phyloP scores from a whole-genome alignment of 2,888 invertebrate species.

The Xanthorhoe designata region DNA sequence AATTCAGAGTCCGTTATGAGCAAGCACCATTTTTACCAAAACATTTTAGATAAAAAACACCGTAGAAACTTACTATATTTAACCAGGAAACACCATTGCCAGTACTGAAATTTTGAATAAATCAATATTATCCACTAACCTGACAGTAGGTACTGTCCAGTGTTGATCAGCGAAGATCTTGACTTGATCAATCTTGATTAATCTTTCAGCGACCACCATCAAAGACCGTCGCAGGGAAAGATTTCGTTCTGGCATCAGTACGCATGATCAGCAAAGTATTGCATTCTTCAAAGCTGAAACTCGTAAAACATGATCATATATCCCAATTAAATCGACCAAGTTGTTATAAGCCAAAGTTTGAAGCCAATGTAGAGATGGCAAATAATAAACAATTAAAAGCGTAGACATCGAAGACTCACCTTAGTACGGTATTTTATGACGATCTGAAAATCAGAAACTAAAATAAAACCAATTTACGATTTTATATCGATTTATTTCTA shows the following conservation, averaged over 20 bases:
- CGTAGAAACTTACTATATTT: not conserved
- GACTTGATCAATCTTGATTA: not conserved
- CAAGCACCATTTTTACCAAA: not conserved
- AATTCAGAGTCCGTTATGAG: not conserved
- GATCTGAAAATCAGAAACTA: constrained; percentile 18
- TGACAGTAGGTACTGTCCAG: not conserved
- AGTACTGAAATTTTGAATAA: not conserved
- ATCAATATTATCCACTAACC: not conserved
- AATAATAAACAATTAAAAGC: not conserved
- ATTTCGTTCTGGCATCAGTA: not conserved
- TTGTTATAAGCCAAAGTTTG: not conserved
- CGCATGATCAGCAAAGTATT: not conserved
- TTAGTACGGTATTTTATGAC: not conserved
- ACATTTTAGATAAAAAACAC: not conserved
- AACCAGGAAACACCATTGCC: not conserved
- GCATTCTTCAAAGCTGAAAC: constrained; percentile 27
- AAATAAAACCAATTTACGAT: constrained; percentile 16
- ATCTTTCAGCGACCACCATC: constrained; percentile 1
- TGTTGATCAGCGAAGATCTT: not conserved
- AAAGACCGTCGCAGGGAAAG: too few relatives aligned
- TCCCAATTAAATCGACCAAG: constrained; percentile 1
- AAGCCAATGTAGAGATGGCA: not conserved
- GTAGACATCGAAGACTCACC: constrained; percentile 15
- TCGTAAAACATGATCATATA: constrained; percentile 14
- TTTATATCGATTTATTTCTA: constrained; percentile 17